Evolutionary conservation across 2,888 invertebrate genomes (phyloP), one percentile per base, ranked within the genome.

Genomic region (Tetanocera ferruginea): DNA sequence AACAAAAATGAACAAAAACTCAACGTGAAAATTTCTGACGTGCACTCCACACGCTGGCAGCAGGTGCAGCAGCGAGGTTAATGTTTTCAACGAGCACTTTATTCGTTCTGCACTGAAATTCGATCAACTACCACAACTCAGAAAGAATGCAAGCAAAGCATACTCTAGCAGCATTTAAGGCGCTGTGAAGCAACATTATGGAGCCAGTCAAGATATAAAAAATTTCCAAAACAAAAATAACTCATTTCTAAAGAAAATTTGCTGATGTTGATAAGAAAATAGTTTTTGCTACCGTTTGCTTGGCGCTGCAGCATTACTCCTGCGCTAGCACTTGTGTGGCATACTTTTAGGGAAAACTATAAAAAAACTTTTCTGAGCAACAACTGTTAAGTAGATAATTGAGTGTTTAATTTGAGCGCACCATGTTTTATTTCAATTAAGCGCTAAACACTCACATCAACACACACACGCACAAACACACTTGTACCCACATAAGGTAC

Each of bases 371-470:
- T 43, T 11, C 23, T 55, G 19, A 19, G 23, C 19, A 31, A 25
- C 34, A 14, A 64, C 28, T 64, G 64, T 31, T 64, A 64, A 64
- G 64, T 64, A 64, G 64, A 64, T 64, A 64, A 64, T 64, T 64
- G 64, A 64, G 64, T 64, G 64, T 31, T 64, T 64, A 64, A 34
- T 64, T 64, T 64, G 64, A 64, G 64, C 28, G 64, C 34, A 5
- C 6, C 64, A 64, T 31, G 31, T 31, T 64, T 31, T 64, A 31
- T 31, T 25, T 64, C 64, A 31, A 43, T 43, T 23, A 55, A 19
- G 64, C 17, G 64, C 28, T 34, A 64, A 31, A 28, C 57, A 60
- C 57, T 43, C 11, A 11, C 43, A 43, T 43, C 43, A 43, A 37
- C 37, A 37, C 8, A 8, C 8, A 37, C 37, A 6, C 8, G 8